Base-by-base conservation (phyloP, 2,888 invertebrate genomes). In the Mechanitis messenoides region DNA sequence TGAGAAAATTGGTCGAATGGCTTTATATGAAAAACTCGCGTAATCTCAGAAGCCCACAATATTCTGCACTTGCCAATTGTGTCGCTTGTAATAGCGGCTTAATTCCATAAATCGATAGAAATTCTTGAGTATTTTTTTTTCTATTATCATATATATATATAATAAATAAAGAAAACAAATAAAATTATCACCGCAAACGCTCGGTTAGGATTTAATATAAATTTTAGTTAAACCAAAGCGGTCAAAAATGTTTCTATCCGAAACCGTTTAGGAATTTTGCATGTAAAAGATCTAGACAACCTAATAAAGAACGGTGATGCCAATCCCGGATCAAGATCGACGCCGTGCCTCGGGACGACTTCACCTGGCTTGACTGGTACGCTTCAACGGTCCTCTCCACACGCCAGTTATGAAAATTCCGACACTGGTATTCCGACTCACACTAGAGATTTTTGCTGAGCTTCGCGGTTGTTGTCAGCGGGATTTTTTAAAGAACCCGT, bases 1-100 rank as follows among this genome's bases (percentile, higher is more conserved):
- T 86, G 83, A 86, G 86, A 87, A 87, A 88, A 90, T 89, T 88
- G 89, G 87, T 83, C 86, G 84, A 87, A 88, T 88, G 82, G 87
- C 84, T 85, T 86, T 85, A 84, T 87, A 87, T 86, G 84, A 88
- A 89, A 89, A 88, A 87, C 83, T 87, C 84, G 72, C 82, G 86
- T 87, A 87, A 88, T 88, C 83, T 87, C 80, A 79, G 79, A 74
- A 72, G 77, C 77, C 81, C 77, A 82, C 84, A 84, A 87, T 87
- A 87, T 84, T 79, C 81, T 80, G 79, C 80, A 83, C 80, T 83
- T 79, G 82, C 78, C 77, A 76, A 75, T 75, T 73, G 76, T 76
- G 75, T 74, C 74, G 74, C 72, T 75, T 76, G 73, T 77, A 77
- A 77, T 77, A 71, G 66, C 70, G 68, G 73, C 67, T 70, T 69